phyloP scores from a whole-genome alignment of 2,888 invertebrate genomes.

The Cremastinae sp. region DNA sequence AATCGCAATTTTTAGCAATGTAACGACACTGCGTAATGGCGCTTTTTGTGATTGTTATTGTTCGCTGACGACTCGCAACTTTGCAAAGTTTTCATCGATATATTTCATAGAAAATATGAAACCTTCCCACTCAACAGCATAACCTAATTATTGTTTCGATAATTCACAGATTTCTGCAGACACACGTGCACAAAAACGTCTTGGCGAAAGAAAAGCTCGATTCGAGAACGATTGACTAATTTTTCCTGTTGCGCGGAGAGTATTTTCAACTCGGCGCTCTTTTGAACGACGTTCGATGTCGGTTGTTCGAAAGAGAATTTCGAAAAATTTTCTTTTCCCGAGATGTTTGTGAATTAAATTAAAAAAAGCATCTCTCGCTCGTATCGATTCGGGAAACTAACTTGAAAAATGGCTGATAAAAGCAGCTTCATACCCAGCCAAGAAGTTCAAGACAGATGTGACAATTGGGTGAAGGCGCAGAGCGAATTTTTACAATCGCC shows the following conservation, averaged over 20 bases:
- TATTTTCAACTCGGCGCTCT: conserved; percentile 8
- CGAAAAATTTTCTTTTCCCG: neutral
- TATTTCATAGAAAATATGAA: too few species aligned
- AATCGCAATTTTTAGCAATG: conserved; percentile 12
- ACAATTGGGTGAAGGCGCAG: conserved; percentile 73
- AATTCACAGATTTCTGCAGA: neutral
- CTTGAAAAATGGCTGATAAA: conserved; percentile 65
- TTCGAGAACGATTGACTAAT: too few species aligned
- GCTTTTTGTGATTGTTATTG: conserved; percentile 5
- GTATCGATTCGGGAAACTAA: neutral
- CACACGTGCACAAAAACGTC: neutral
- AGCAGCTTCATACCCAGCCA: conserved; percentile 68
- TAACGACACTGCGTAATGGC: conserved; percentile 47
- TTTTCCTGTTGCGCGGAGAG: neutral
- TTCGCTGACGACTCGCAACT: conserved; percentile 1
- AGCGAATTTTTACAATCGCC: conserved; percentile 57
- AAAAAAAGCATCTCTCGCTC: neutral
- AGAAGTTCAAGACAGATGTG: conserved; percentile 74
- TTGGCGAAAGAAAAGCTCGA: neutral
- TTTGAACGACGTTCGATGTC: conserved; percentile 14
- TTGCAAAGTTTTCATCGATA: too few species aligned
- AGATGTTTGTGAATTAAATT: neutral
- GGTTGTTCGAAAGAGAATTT: too few species aligned
- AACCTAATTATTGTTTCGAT: neutral
- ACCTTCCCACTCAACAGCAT: neutral